These are phyloP conservation scores for Tragopan temminckii DNA, from an alignment of 2,797 vertebrate genomes.

Conservation along the genomic window DNA sequence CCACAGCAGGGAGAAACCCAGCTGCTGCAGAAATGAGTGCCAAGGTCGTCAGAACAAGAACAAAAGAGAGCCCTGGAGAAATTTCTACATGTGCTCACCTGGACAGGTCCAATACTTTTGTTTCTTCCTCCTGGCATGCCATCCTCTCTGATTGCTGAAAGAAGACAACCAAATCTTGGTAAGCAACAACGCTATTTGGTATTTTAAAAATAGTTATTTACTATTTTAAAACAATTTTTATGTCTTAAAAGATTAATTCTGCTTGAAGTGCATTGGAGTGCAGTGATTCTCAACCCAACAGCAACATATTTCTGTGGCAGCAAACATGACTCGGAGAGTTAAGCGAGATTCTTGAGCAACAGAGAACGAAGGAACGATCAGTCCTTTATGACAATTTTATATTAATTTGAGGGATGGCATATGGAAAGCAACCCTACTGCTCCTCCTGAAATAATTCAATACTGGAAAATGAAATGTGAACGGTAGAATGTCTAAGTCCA, in stretches of 20 bases:
- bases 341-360: accelerated
- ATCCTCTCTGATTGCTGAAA: slow-evolving; percentile 97
- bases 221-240: not conserved
- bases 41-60: not conserved
- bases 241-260: accelerated
- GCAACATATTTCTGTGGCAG: accelerated
- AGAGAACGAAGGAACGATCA: not conserved
- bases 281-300: not conserved
- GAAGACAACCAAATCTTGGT: slow-evolving; percentile 25
- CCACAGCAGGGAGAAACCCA: not conserved
- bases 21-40: not conserved
- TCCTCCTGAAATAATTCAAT: not conserved
- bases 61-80: not conserved
- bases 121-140: slow-evolving; percentile 99
- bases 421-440: not conserved
- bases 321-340: not conserved
- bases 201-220: not conserved
- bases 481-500: accelerated
- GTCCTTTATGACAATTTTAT: not conserved
- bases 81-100: slow-evolving; percentile 83
- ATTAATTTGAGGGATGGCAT: not conserved
- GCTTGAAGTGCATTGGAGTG: not conserved
- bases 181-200: not conserved
- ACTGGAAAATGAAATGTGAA: not conserved
- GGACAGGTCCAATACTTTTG: slow-evolving; percentile 98